Evolutionary conservation across 2,797 vertebrate genomes (phyloP), one percentile per base, ranked within the genome.

Genomic region (Cirrhinus molitorella): DNA sequence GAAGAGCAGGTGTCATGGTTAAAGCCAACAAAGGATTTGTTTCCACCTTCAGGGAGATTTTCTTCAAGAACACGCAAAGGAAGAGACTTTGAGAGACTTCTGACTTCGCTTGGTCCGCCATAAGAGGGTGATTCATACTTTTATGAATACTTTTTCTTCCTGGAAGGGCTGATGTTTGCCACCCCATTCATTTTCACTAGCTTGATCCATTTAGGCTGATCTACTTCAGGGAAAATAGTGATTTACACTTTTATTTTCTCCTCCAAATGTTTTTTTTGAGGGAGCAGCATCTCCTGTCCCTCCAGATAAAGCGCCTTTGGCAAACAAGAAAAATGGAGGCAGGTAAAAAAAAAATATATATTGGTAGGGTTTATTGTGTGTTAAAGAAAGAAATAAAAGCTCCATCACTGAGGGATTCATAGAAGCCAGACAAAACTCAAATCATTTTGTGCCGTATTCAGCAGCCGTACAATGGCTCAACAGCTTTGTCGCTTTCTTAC

Each of bases 311-410:
- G 47, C 28, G 59, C 31, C 49, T 55, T 55, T 37, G 71, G 16
- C 40, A 9, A 23, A 63, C 61, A 53, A 23, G 45, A 51, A 63
- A 10, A 21, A 40, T 7, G 6, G 14, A 63, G 55, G 14, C 19
- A 3, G 43, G 43, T 5, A 25, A 59, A 59, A 31, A 71, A 34
- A 3, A 34, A 37, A 73, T 47, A 59, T 61, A 63, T 7, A 61
- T 61, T 61, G 10, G 14, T 23, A 49, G 11, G 47, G 49, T 67
- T 82, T 76, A 63, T 81, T 81, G 55, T 81, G 40, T 73, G 55
- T 73, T 57, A 68, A 63, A 25, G 72, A 49, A 14, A 57, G 34
- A 16, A 74, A 34, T 81, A 45, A 83, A 76, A 55, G 19, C 45
- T 66, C 57, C 71, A 66, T 74, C 80, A 37, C 13, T 5, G 45